phyloP scores from a whole-genome alignment of 2,888 invertebrate genomes.

The Parelbella ahira region DNA sequence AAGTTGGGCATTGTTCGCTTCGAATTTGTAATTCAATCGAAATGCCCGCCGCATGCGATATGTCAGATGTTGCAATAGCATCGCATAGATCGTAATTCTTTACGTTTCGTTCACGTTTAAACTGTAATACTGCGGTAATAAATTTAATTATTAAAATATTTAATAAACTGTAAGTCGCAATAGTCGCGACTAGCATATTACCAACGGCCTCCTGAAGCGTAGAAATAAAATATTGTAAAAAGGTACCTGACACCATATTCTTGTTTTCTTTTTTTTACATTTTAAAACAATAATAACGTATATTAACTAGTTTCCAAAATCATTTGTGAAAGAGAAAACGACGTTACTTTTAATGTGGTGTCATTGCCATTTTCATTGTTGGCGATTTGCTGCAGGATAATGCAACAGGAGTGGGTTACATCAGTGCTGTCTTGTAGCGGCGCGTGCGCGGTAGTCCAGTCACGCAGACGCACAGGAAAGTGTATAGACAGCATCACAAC shows the following conservation, averaged over 20 bases:
- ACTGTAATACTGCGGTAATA: too few relatives aligned
- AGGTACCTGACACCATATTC: slow-evolving; percentile 3
- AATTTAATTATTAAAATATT: too few relatives aligned
- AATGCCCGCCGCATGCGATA: slow-evolving; percentile 58
- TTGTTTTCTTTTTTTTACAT: too few relatives aligned
- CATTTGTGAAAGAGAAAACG: slow-evolving; percentile 16
- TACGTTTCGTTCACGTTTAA: slow-evolving; percentile 34
- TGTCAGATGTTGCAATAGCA: slow-evolving; percentile 54
- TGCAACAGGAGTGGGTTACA: slow-evolving; percentile 60
- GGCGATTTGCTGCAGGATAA: slow-evolving; percentile 46
- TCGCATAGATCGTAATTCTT: slow-evolving; percentile 42
- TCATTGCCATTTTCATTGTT: slow-evolving; percentile 28
- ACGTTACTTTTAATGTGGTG: slow-evolving; percentile 22
- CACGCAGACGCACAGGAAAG: slow-evolving; percentile 68
- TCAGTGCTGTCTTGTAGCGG: slow-evolving; percentile 42
- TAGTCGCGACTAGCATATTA: too few relatives aligned
- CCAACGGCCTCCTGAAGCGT: slow-evolving; percentile 1
- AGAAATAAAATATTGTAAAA: slow-evolving; percentile 2
- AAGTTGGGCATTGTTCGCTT: slow-evolving; percentile 51
- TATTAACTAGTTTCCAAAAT: slow-evolving; percentile 5
- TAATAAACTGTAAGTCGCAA: too few relatives aligned
- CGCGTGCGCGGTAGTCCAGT: slow-evolving; percentile 53
- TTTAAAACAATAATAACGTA: too few relatives aligned
- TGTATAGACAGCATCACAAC: slow-evolving; percentile 71
- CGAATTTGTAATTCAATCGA: slow-evolving; percentile 64